These are phyloP conservation scores for Baccha elongata DNA, from an alignment of 2,888 invertebrate species.

Conservation along the genomic window DNA sequence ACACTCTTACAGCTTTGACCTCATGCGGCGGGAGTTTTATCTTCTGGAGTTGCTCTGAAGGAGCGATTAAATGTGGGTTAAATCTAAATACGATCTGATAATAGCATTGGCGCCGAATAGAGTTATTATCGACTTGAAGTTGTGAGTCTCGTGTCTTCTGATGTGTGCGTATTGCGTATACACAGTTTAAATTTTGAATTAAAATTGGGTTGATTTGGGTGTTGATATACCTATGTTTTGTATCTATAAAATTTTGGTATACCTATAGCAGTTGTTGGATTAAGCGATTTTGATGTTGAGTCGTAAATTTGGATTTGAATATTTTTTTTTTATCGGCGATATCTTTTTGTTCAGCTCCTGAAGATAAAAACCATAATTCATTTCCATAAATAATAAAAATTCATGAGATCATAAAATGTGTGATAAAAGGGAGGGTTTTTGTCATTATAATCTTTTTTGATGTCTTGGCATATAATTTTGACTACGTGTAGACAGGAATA, in stretches of 20 bases:
- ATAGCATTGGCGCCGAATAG: conserved; percentile 67
- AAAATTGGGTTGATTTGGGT: conserved; percentile 50
- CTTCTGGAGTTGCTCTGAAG: conserved; percentile 45
- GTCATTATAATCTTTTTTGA: conserved; percentile 35
- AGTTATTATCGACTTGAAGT: conserved; percentile 40
- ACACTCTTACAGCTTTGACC: conserved; percentile 46
- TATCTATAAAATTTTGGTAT: not conserved
- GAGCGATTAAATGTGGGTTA: conserved; percentile 71
- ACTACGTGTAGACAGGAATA: conserved; percentile 5
- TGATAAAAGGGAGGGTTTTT: conserved; percentile 35
- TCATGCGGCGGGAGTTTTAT: conserved; percentile 53
- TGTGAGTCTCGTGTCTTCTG: not conserved
- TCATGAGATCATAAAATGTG: conserved; percentile 31
- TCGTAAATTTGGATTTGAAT: conserved; percentile 32
- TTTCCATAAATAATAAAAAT: conserved; percentile 35
- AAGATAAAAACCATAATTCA: conserved; percentile 29
- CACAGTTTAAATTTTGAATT: conserved; percentile 46
- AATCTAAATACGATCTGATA: conserved; percentile 70
- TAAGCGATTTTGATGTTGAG: conserved; percentile 3
- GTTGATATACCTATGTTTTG: conserved; percentile 8
- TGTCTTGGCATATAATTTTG: conserved; percentile 7
- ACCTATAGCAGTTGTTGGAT: not conserved
- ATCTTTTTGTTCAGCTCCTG: conserved; percentile 41
- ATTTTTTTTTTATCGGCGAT: conserved; percentile 8
- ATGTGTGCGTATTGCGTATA: conserved; percentile 10